phyloP scores from a whole-genome alignment of 2,888 invertebrate genomes.

The Andrena camellia region DNA sequence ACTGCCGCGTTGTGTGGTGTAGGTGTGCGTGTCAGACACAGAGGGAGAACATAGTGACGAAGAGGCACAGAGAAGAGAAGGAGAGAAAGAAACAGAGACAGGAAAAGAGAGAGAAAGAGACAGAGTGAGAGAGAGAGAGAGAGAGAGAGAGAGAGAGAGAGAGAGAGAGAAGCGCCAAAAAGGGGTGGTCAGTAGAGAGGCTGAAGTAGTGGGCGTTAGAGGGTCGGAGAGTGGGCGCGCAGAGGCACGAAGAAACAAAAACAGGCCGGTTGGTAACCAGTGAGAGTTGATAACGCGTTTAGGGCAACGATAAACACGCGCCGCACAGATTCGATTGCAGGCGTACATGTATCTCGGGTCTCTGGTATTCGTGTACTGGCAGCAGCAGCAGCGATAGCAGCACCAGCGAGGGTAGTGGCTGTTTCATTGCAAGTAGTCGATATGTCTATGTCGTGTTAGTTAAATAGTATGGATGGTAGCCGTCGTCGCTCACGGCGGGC shows the following conservation, averaged over 20 bases:
- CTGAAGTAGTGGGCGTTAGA: not conserved
- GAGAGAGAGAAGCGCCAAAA: conserved; percentile 15
- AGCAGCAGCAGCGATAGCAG: conserved; percentile 67
- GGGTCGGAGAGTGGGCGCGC: conserved; percentile 14
- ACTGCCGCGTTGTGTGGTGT: conserved; percentile 35
- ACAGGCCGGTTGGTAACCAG: conserved; percentile 35
- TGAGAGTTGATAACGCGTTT: conserved; percentile 17
- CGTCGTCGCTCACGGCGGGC: not conserved
- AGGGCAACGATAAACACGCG: conserved; percentile 31
- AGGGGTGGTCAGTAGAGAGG: not conserved
- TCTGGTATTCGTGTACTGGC: conserved; percentile 56
- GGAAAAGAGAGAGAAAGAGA: not conserved
- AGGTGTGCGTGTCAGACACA: not conserved
- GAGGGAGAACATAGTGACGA: not conserved
- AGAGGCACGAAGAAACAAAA: conserved; percentile 48
- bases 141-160: conserved; percentile 8
- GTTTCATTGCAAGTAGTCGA: conserved; percentile 22
- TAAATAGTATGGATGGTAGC: conserved; percentile 9
- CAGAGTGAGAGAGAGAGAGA: not conserved
- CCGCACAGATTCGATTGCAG: conserved; percentile 28
- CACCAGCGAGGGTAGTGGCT: conserved; percentile 55
- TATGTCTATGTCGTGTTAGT: conserved; percentile 49
- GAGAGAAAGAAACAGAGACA: conserved; percentile 11
- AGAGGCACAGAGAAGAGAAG: conserved; percentile 8
- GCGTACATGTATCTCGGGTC: conserved; percentile 4